phyloP scores from a whole-genome alignment of 2,888 invertebrate genomes.

The Aphidoletes aphidimyza region DNA sequence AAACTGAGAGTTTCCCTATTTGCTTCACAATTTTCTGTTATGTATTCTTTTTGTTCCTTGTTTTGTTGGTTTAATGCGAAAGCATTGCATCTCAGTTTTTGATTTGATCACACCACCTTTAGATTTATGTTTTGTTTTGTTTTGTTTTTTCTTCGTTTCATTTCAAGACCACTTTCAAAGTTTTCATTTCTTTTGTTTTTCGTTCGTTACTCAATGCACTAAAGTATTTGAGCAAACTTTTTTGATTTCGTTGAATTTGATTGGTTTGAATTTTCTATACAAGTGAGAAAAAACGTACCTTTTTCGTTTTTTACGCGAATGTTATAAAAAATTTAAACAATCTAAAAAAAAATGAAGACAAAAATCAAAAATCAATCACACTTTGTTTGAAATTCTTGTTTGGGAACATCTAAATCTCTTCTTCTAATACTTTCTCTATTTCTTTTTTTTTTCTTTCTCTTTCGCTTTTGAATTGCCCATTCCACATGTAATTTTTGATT shows the following conservation, averaged over 20 bases:
- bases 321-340: not conserved
- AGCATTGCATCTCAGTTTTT: not conserved
- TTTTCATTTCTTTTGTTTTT: not conserved
- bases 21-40: not conserved
- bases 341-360: not conserved
- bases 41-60: too few species aligned
- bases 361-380: not conserved
- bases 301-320: not conserved
- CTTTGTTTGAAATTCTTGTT: constrained; percentile 8
- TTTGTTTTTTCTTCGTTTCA: constrained; percentile 54
- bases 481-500: constrained; percentile 47
- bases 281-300: too few species aligned
- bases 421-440: constrained; percentile 20
- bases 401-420: constrained; percentile 33
- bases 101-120: not conserved
- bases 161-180: constrained; percentile 55
- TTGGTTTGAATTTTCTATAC: too few species aligned
- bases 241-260: not conserved
- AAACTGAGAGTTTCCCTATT: not conserved
- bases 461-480: constrained; percentile 54
- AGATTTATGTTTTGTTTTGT: not conserved
- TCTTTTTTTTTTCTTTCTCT: constrained; percentile 48
- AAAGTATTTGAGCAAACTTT: too few species aligned
- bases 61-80: not conserved
- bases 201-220: too few species aligned